Evolutionary conservation across 2,888 invertebrate species (phyloP), one percentile per base, ranked within the genome.

Genomic region (Autographa pulchrina): DNA sequence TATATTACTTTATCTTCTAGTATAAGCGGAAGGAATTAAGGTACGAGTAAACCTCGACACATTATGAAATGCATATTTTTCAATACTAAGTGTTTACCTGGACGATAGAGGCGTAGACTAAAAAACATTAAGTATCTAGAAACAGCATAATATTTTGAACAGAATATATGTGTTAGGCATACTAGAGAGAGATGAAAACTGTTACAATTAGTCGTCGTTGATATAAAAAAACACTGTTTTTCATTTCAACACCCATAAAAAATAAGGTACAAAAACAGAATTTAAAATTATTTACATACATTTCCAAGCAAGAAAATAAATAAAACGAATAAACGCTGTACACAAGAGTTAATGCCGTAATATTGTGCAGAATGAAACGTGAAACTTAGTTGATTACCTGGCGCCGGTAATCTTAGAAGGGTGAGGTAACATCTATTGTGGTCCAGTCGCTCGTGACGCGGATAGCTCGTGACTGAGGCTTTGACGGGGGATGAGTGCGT

Each of bases 11-110:
- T 77, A 68, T 77, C 61, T 72, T 65, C 67, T 65, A 68, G 76
- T 72, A 76, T 63, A 72, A 68, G 72, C 77, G 65, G 68, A 80
- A 80, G 77, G 77, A 38, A 76, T 77, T 80, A 77, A 59, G 59
- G 80, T 32, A 65, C 14, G 25, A 0, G 59, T 60, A 65, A 80
- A 65, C 59, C 48, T n/a, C 48, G n/a, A 48, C 48, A 43, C 16
- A n/a, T 48, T 43, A 48, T n/a, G n/a, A n/a, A 48, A 48, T 5
- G 48, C 48, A 48, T n/a, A 5, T n/a, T 48, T 43, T 48, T 48
- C 48, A 48, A 48, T 48, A 48, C n/a, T n/a, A n/a, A 0, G 6
- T 48, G n/a, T 48, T 3, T 48, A 48, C 43, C 14, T 43, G 14
- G 6, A 48, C 1, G 7, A 11, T 11, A 1, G n/a, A 48, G n/a